These are phyloP conservation scores for Ectobius pallidus DNA, from an alignment of 2,888 invertebrate species.

Conservation along the genomic window DNA sequence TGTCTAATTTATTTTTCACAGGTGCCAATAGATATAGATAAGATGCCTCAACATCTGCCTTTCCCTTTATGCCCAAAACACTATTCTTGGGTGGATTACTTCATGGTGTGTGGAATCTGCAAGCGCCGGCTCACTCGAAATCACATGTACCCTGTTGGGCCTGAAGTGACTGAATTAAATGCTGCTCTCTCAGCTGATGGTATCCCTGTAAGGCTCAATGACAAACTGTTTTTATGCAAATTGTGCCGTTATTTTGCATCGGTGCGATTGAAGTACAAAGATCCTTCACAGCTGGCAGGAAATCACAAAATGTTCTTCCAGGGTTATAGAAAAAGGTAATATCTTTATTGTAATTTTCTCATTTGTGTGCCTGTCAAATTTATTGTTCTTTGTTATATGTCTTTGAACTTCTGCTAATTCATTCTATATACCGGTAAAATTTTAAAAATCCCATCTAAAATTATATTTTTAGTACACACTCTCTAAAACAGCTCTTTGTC, in stretches of 20 bases:
- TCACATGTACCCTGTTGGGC: slow-evolving; percentile 70
- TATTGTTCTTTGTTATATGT: no score
- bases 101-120: slow-evolving; percentile 79
- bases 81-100: slow-evolving; percentile 72
- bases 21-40: slow-evolving; percentile 57
- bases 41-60: slow-evolving; percentile 46
- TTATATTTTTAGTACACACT: no score
- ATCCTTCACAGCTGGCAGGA: slow-evolving; percentile 50
- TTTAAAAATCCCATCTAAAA: no score
- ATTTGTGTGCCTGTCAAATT: no score
- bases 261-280: slow-evolving; percentile 66
- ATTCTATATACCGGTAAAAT: no score
- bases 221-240: slow-evolving; percentile 80
- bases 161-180: slow-evolving; percentile 61
- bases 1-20: no score
- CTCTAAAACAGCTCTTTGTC: no score
- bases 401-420: no score
- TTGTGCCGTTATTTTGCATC: slow-evolving; percentile 80
- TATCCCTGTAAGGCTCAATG: slow-evolving; percentile 70
- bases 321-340: slow-evolving; percentile 68
- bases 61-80: slow-evolving; percentile 74
- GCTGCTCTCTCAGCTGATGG: slow-evolving; percentile 63
- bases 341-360: not conserved
- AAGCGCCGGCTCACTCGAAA: slow-evolving; percentile 76
- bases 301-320: slow-evolving; percentile 62